Evolutionary conservation across 2,113 vertebrate species (phyloP).

Genomic region (Elephantulus edwardii): DNA sequence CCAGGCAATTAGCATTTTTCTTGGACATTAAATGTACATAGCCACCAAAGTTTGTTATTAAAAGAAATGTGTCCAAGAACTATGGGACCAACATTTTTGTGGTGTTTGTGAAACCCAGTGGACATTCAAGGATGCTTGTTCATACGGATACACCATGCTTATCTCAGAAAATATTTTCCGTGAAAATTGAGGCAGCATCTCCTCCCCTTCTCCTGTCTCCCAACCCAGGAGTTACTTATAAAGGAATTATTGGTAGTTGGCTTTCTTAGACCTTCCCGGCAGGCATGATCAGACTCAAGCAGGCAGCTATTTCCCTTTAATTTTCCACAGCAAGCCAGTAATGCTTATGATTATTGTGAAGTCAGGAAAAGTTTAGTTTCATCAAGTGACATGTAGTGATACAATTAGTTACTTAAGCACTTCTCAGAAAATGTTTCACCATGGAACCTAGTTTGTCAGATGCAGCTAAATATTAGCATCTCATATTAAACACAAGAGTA

Average conservation of each 20-base stretch:
- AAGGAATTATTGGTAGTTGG: constrained; percentile 81
- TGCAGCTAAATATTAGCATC: constrained; percentile 84
- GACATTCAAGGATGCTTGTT: not conserved
- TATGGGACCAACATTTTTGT: constrained; percentile 67
- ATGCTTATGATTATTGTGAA: constrained; percentile 89
- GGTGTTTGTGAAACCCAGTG: constrained; percentile 54
- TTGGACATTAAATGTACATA: constrained; percentile 59
- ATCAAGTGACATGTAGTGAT: constrained; percentile 86
- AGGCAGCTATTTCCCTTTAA: constrained; percentile 86
- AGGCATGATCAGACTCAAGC: constrained; percentile 87
- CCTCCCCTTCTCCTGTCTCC: constrained; percentile 15
- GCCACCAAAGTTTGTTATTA: constrained; percentile 56
- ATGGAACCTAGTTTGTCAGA: constrained; percentile 81
- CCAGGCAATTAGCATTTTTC: constrained; percentile 75
- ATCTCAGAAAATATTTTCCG: constrained; percentile 73
- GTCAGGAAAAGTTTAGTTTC: constrained; percentile 88
- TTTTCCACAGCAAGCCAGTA: constrained; percentile 86
- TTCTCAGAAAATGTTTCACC: constrained; percentile 81
- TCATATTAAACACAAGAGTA: constrained; percentile 81
- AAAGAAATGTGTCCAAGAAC: constrained; percentile 56
- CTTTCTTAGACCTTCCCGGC: constrained; percentile 83
- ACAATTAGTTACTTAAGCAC: constrained; percentile 86
- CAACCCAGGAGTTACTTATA: constrained; percentile 81
- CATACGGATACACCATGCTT: not conserved
- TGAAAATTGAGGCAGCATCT: constrained; percentile 79